A percentile compares a stretch with the other conserved stretches of the same genome.
Evolutionary conservation across 1,140 invertebrate species (phyloP).

Genomic region (Apis laboriosa): DNA sequence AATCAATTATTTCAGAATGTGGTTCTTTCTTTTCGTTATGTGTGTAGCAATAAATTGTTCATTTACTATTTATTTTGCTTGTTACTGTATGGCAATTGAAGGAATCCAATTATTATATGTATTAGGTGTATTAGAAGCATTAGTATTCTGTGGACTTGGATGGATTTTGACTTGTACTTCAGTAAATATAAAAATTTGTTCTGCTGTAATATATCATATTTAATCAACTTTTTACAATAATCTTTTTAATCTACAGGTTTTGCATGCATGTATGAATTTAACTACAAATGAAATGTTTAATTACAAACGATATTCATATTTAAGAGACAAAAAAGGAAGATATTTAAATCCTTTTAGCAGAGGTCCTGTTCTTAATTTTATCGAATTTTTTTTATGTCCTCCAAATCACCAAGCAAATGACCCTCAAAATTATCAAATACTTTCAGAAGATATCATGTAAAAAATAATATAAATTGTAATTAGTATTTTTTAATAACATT

Average conservation of each 20-base stretch:
- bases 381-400: slow-evolving; percentile 93
- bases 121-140: slow-evolving; percentile 89
- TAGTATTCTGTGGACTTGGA: slow-evolving; percentile 91
- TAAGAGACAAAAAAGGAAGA: slow-evolving; percentile 91
- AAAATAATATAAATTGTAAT: slow-evolving; percentile 12
- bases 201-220: neutral
- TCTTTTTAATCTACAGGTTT: slow-evolving; percentile 82
- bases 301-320: slow-evolving; percentile 93
- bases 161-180: slow-evolving; percentile 94
- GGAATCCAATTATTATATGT: slow-evolving; percentile 92
- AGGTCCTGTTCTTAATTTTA: slow-evolving; percentile 91
- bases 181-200: slow-evolving; percentile 82
- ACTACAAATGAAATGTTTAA: slow-evolving; percentile 98
- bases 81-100: slow-evolving; percentile 91
- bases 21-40: slow-evolving; percentile 95
- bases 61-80: slow-evolving; percentile 93
- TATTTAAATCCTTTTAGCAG: slow-evolving; percentile 95
- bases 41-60: slow-evolving; percentile 93
- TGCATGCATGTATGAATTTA: slow-evolving; percentile 94
- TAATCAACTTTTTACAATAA: neutral
- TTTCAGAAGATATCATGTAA: slow-evolving; percentile 83
- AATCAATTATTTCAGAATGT: slow-evolving; percentile 84
- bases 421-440: slow-evolving; percentile 84
- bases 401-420: slow-evolving; percentile 87
- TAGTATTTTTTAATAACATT: slow-evolving; percentile 32